These are phyloP conservation scores for Pararge aegeria DNA, from an alignment of 1,140 invertebrate species.

Conservation along the genomic window DNA sequence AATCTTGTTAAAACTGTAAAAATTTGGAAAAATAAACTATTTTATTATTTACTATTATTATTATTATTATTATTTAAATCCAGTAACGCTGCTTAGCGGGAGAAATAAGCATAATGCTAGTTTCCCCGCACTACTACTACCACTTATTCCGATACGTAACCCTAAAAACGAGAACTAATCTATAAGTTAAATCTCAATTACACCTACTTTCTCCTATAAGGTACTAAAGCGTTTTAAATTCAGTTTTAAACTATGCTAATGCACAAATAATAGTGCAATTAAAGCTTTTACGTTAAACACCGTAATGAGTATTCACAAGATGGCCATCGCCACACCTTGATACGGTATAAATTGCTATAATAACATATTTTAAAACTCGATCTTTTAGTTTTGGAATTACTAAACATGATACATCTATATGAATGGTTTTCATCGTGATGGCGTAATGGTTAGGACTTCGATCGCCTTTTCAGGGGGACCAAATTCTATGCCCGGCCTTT, in stretches of 20 bases:
- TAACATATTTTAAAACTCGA: conserved; percentile 16
- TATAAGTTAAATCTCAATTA: conserved; percentile 1
- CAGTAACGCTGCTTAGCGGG: too few species aligned
- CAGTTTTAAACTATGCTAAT: conserved; percentile 38
- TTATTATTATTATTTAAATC: too few species aligned
- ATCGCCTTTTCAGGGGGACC: too few species aligned
- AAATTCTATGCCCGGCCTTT: too few species aligned
- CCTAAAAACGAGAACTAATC: background rate
- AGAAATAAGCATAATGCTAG: too few species aligned
- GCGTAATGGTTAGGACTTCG: too few species aligned
- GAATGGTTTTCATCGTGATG: too few species aligned
- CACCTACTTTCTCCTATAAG: background rate
- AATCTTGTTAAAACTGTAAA: too few species aligned
- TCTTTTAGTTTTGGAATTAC: conserved; percentile 2
- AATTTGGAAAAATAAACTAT: too few species aligned
- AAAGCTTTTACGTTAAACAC: conserved; percentile 35
- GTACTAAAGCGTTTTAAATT: conserved; percentile 23
- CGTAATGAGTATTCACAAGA: conserved; percentile 40
- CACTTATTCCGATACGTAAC: background rate
- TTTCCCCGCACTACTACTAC: too few species aligned
- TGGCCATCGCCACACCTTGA: conserved; percentile 26
- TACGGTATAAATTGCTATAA: conserved; percentile 24
- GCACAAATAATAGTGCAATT: conserved; percentile 46
- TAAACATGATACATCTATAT: conserved; percentile 3
- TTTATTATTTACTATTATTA: too few species aligned